Evolutionary conservation across 2,797 vertebrate genomes (phyloP), one percentile per base, ranked within the genome.

Genomic region (Acipenser oxyrinchus): DNA sequence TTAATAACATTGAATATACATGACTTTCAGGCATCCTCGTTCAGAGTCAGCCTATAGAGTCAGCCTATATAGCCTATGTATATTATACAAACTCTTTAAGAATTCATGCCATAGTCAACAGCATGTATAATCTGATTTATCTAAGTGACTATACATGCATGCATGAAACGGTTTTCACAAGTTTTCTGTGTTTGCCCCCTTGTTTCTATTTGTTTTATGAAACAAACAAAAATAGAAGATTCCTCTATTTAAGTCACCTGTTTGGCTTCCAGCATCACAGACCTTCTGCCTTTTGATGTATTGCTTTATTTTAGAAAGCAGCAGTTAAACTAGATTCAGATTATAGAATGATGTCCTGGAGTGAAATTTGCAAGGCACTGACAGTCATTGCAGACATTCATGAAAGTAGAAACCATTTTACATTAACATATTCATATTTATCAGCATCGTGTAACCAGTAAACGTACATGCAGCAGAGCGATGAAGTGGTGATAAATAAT

Each of bases 311-410:
- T 58, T 58, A n/a, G 3, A 37, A 13, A 58, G 55, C 55, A 37
- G 37, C 55, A n/a, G n/a, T 58, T 58, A 58, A 58, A 58, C 10
- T 58, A 58, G 55, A 58, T 58, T 58, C 55, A 58, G 55, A 58
- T 58, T 58, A 58, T 13, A 58, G 55, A 58, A 58, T 58, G 15
- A 58, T 58, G 55, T 58, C 55, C 15, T 58, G 10, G 7, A 58
- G 15, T 58, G 55, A 6, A n/a, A 58, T 58, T 58, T 58, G 15
- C 12, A 58, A 58, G 55, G 15, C 55, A 58, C 11, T 58, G 55
- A 58, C 55, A 58, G 12, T 58, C 55, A 58, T 58, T 58, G 13
- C 12, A 11, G 55, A 58, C 55, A 58, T 58, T 58, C 13, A n/a
- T 58, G 55, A 58, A 58, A 58, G 7, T 58, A 13, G 55, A 13